Evolutionary conservation across 2,797 vertebrate genomes (phyloP).

Genomic region (Agapornis canus): DNA sequence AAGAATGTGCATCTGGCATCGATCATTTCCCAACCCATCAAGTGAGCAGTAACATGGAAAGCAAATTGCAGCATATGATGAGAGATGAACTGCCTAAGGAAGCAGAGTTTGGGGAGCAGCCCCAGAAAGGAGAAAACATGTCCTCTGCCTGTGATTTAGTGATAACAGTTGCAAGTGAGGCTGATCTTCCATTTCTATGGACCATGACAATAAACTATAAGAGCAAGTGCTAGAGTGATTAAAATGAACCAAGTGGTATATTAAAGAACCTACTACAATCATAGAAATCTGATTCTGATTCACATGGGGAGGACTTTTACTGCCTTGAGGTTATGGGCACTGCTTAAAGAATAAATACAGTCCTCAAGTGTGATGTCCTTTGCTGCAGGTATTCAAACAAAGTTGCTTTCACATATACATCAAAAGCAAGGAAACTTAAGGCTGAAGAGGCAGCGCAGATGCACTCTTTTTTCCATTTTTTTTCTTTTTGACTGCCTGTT

Average conservation of each 20-base stretch:
- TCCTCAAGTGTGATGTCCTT: neutral
- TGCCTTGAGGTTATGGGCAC: neutral
- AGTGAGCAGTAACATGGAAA: conserved; percentile 41
- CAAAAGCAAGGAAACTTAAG: neutral
- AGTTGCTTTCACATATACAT: neutral
- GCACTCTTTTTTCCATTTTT: neutral
- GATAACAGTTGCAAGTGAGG: neutral
- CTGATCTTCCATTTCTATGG: neutral
- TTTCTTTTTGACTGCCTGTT: neutral
- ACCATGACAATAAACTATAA: neutral
- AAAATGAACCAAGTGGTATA: neutral
- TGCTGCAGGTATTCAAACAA: neutral
- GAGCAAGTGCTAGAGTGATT: neutral
- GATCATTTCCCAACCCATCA: conserved; percentile 42
- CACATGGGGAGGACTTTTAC: neutral
- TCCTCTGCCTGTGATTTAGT: conserved; percentile 6
- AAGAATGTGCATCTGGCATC: conserved; percentile 55
- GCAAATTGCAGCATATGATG: conserved; percentile 49
- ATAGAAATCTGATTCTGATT: neutral
- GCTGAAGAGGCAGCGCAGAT: neutral
- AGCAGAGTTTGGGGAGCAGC: conserved; percentile 1
- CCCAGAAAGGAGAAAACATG: conserved; percentile 1
- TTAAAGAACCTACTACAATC: neutral
- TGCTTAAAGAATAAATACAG: neutral
- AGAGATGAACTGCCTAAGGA: conserved; percentile 27